These are phyloP conservation scores for Tenthredo mesomela DNA, from an alignment of 2,888 invertebrate species.

Conservation along the genomic window DNA sequence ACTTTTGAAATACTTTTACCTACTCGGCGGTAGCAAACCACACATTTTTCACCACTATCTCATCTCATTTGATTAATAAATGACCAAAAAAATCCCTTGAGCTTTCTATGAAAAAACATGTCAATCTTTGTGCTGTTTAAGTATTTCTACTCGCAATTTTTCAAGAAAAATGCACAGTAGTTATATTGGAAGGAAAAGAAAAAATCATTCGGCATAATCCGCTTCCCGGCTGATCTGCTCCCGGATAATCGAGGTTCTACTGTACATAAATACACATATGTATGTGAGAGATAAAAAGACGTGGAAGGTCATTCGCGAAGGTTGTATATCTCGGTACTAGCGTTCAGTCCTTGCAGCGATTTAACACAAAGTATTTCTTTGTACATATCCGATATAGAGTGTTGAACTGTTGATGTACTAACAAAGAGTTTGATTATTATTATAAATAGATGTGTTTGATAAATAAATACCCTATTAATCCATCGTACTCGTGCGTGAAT, in stretches of 20 bases:
- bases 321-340: constrained; percentile 15
- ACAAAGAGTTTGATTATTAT: constrained; percentile 43
- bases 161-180: too few species aligned
- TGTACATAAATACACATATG: neutral
- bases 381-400: neutral
- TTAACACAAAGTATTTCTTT: constrained; percentile 44
- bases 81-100: too few species aligned
- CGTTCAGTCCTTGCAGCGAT: constrained; percentile 24
- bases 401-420: constrained; percentile 10
- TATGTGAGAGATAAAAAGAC: constrained; percentile 18
- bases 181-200: too few species aligned
- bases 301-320: constrained; percentile 27
- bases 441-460: constrained; percentile 16
- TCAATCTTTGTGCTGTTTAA: too few species aligned
- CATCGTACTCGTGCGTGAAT: neutral
- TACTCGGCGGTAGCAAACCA: too few species aligned
- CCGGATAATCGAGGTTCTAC: constrained; percentile 3
- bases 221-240: neutral
- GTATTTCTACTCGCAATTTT: neutral
- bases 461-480: constrained; percentile 25
- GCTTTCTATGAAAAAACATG: too few species aligned
- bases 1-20: too few species aligned
- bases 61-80: too few species aligned
- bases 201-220: neutral
- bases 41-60: too few species aligned